Conservation (phyloP, 2,113 vertebrate species). For the Apeltes quadracus region DNA sequence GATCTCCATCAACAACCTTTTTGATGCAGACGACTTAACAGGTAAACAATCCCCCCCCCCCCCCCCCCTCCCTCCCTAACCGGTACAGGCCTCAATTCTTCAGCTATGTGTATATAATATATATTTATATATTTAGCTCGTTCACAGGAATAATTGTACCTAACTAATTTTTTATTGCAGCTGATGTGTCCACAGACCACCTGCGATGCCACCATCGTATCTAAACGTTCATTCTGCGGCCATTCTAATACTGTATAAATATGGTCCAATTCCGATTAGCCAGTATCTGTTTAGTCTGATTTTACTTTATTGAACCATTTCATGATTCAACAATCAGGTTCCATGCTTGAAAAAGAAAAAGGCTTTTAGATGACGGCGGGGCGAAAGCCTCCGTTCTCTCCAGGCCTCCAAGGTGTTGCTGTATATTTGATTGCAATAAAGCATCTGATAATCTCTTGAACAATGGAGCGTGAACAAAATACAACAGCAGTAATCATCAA, state of each 20-base stretch:
- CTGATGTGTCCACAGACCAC: slow-evolving; percentile 63
- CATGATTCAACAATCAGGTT: background rate
- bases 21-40: slow-evolving; percentile 12
- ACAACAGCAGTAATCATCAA: slow-evolving; percentile 3
- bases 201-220: slow-evolving; percentile 68
- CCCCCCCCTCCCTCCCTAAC: background rate
- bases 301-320: slow-evolving; percentile 59
- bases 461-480: background rate
- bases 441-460: slow-evolving; percentile 15
- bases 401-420: slow-evolving; percentile 23
- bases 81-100: slow-evolving; percentile 8
- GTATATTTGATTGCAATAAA: slow-evolving; percentile 3
- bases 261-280: slow-evolving; percentile 47
- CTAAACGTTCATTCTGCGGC: slow-evolving; percentile 67
- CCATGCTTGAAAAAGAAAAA: background rate
- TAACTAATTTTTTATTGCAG: slow-evolving; percentile 63
- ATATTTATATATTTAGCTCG: slow-evolving; percentile 39
- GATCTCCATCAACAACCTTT: background rate
- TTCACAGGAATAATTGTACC: slow-evolving; percentile 29
- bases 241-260: slow-evolving; percentile 62
- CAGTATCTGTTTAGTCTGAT: slow-evolving; percentile 62
- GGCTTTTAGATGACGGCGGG: slow-evolving; percentile 25
- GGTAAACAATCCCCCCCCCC: slow-evolving; percentile 12
- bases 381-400: slow-evolving; percentile 14
- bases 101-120: too few relatives aligned